Evolutionary conservation across 2,797 vertebrate species (phyloP).

Genomic region (Pseudomugil gertrudae): DNA sequence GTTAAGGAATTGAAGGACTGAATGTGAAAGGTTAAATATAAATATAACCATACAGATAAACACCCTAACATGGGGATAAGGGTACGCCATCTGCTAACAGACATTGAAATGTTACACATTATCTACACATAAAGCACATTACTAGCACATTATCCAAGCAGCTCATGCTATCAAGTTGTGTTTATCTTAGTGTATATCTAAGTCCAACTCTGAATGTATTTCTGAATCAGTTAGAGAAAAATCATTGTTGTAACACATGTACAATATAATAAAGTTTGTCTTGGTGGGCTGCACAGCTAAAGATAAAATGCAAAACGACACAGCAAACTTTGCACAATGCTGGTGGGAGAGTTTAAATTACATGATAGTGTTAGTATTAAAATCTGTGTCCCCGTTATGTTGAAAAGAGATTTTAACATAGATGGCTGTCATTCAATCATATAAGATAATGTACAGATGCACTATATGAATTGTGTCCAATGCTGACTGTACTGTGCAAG

Average conservation of each 20-base stretch:
- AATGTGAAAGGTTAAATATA: conserved; percentile 2
- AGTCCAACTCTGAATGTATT: neutral
- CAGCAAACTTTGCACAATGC: neutral
- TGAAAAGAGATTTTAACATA: neutral
- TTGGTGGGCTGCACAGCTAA: neutral
- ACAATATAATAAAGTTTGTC: neutral
- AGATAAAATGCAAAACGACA: neutral
- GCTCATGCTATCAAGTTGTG: neutral
- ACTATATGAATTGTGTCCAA: neutral
- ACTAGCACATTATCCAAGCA: neutral
- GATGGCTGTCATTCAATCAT: neutral
- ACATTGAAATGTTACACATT: neutral
- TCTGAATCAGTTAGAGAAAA: neutral
- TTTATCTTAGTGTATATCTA: neutral
- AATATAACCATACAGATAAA: neutral
- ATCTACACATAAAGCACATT: neutral
- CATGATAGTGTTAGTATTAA: neutral
- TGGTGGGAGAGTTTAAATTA: neutral
- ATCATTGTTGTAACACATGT: neutral
- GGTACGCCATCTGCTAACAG: neutral
- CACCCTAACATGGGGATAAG: neutral
- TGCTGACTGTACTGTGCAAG: neutral
- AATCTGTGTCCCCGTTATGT: neutral
- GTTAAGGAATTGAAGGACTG: neutral
- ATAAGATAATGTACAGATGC: neutral